Conservation (phyloP, 1,140 invertebrate genomes). For the roundworm (Caenorhabditis elegans) region WBcel235 BX284604.4:4568501-4569000, state of each 20-base stretch:
- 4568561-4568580: conserved; percentile 32
- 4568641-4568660: neutral
- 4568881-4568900: conserved; percentile 33
- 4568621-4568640: conserved; percentile 19
- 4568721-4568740: neutral
- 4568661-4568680: conserved; percentile 2
- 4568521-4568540: neutral
- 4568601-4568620: conserved; percentile 31
- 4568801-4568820: neutral
- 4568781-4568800: conserved; percentile 23
- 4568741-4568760: neutral
- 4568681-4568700: neutral
- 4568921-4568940: neutral
- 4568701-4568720: neutral
- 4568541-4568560: conserved; percentile 29
- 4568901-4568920: neutral
- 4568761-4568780: neutral
- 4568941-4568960: neutral
- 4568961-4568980: neutral
- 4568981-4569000: conserved; percentile 20
- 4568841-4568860: conserved; percentile 30
- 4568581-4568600: conserved; percentile 31
- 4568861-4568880: conserved; percentile 31
- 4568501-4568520: neutral
- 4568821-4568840: conserved; percentile 16